Conservation (phyloP, 37 sponge, comb jelly and placozoan species). For the Petrosia ficiformis region DNA sequence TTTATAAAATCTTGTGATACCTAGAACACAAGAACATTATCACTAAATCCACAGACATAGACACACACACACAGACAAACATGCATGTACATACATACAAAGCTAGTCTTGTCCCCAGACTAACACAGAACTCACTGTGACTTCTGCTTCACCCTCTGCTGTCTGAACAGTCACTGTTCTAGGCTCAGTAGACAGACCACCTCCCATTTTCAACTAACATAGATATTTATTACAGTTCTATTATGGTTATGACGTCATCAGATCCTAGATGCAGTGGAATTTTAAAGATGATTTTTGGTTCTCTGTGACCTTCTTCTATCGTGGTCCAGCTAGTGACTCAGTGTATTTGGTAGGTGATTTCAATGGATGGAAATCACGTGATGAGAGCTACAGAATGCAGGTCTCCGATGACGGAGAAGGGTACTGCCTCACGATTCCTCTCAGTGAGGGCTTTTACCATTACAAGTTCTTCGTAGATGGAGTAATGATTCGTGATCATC, state of each 20-base stretch:
- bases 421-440: conserved; percentile 45
- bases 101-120: too few relatives aligned
- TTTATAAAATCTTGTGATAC: background rate
- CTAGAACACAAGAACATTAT: background rate
- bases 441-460: conserved; percentile 76
- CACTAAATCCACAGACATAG: too few relatives aligned
- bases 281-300: conserved; percentile 81
- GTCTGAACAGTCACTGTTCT: background rate
- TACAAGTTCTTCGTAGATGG: conserved; percentile 82
- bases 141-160: background rate
- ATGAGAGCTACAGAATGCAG: conserved; percentile 35
- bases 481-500: conserved; percentile 49
- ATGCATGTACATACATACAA: too few relatives aligned
- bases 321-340: background rate
- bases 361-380: conserved; percentile 58
- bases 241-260: too few relatives aligned
- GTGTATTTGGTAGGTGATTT: conserved; percentile 83
- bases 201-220: too few relatives aligned
- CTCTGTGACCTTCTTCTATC: conserved; percentile 70
- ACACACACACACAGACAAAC: too few relatives aligned
- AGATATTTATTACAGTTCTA: too few relatives aligned
- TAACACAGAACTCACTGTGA: background rate
- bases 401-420: conserved; percentile 46
- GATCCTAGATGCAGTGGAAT: conserved; percentile 2
- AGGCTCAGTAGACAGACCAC: background rate